These are phyloP conservation scores for Psephotus haematonotus DNA, from an alignment of 2,113 vertebrate genomes.

Conservation along the genomic window DNA sequence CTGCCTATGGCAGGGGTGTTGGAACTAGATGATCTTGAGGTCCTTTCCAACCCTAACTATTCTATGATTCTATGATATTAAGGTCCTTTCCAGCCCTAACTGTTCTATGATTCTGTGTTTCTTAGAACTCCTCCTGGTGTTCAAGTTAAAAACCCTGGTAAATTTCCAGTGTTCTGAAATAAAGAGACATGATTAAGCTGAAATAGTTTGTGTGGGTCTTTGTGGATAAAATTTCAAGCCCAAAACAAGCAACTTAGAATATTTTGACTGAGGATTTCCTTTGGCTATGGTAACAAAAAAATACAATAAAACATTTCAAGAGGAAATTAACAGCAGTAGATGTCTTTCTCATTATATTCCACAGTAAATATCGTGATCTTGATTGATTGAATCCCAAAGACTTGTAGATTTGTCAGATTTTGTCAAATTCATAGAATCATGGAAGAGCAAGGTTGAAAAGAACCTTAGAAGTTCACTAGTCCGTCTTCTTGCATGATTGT, in stretches of 20 bases:
- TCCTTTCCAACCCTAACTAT: too few species aligned
- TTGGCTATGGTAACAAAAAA: not conserved
- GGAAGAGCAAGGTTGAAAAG: not conserved
- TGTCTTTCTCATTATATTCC: not conserved
- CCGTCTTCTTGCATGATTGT: not conserved
- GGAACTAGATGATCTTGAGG: too few species aligned
- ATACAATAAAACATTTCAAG: not conserved
- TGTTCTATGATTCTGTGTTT: not conserved
- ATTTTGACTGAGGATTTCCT: not conserved
- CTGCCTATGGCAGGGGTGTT: too few species aligned
- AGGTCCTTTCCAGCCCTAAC: too few species aligned
- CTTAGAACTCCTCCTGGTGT: not conserved
- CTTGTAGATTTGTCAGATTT: not conserved
- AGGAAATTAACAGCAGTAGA: not conserved
- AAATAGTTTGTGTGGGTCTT: not conserved
- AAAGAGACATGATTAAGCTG: not conserved
- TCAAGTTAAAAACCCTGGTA: not conserved
- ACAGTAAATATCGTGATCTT: not conserved
- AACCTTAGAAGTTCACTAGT: not conserved
- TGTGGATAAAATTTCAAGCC: not conserved
- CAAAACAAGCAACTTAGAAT: not conserved
- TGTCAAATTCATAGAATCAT: not conserved
- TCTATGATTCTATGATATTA: too few species aligned
- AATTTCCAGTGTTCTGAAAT: not conserved
- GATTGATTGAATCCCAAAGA: not conserved